Evolutionary conservation across 2,113 vertebrate species (phyloP).

Genomic region (Callospermophilus lateralis): DNA sequence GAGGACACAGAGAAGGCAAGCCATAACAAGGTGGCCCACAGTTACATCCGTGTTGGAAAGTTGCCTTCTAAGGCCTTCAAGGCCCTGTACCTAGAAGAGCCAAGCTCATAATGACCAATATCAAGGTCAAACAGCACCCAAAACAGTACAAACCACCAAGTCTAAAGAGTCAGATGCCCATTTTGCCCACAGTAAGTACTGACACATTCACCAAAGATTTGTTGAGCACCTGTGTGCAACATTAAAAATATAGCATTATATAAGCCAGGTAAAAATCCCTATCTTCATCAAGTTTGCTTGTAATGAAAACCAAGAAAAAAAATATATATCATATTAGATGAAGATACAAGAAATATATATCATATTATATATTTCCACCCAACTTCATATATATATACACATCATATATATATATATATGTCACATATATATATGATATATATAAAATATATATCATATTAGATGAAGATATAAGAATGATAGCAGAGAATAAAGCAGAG

Average conservation of each 20-base stretch:
- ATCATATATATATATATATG: too few relatives aligned
- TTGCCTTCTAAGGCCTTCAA: neutral
- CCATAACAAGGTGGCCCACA: neutral
- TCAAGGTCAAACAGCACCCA: slow-evolving; percentile 8
- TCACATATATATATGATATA: too few relatives aligned
- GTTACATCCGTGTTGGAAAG: neutral
- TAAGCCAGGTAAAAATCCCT: neutral
- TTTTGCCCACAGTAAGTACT: neutral
- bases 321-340: neutral
- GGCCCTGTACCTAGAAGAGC: neutral
- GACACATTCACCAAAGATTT: neutral
- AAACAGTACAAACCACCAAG: neutral
- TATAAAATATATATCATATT: neutral
- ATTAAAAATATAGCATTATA: neutral
- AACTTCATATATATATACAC: too few relatives aligned
- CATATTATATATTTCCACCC: too few relatives aligned
- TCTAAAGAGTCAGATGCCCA: neutral
- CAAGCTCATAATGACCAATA: neutral
- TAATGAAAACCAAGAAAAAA: neutral
- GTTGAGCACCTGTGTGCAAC: neutral
- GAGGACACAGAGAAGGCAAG: neutral
- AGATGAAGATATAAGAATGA: neutral
- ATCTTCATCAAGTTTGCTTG: neutral
- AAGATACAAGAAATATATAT: neutral
- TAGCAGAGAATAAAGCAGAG: neutral